Evolutionary conservation across 2,888 invertebrate species (phyloP), one percentile per base, ranked within the genome.

Genomic region (Mimas tiliae): DNA sequence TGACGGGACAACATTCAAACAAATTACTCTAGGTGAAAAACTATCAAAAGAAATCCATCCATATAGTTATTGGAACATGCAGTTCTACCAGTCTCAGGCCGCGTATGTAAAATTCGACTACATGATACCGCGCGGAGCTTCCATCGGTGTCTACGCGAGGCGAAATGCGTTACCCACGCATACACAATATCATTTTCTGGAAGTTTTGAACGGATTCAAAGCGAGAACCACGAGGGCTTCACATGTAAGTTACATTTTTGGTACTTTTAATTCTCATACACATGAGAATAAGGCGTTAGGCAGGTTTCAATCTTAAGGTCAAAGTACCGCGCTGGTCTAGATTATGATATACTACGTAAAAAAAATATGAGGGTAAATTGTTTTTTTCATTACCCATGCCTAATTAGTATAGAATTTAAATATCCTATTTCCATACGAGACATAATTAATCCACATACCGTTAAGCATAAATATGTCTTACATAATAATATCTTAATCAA

Each of bases 41-140:
- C 94, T 98, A 80, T 96, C 97, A 80, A 96, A 97, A 91, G 96
- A 97, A 93, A 97, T 99, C 85, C 96, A 97, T 82, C 97, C 98
- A 72, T 98, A 98, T 93, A 97, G 98, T 86, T 98, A 98, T 90
- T 98, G 98, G 98, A 98, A 98, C 91, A 97, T 98, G 96, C 98
- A 98, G 91, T 98, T 99, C 91, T 98, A 97, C 92, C 98, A 98
- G 90, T 97, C 97, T 69, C 97, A 98, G 91, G 97, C 98, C 65
- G 97, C 98, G 62, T 98, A 98, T 91, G 97, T 99, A 65, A 97
- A 97, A 86, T 98, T 99, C 87, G 98, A 99, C 91, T 98, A 99
- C 90, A 97, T 96, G 90, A 98, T 98, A 83, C 97, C 98, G 1
- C 94, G 98, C 72, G 98, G 98, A 64, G 97, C 98, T 53, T 98